phyloP scores from a whole-genome alignment of 2,797 vertebrate species.

The Iguana delicatissima region DNA sequence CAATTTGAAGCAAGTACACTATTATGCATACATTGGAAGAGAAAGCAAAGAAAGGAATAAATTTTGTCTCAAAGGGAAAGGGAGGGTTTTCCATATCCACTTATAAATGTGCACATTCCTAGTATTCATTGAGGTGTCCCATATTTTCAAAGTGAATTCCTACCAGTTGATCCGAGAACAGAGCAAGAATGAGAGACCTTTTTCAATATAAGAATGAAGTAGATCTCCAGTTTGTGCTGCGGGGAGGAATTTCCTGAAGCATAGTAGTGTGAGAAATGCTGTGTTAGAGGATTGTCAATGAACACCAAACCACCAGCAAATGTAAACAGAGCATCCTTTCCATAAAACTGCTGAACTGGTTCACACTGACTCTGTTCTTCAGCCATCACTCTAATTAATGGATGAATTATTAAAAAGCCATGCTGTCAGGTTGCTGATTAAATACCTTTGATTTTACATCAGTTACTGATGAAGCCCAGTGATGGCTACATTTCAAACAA shows the following conservation, averaged over 20 bases:
- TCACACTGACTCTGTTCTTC: constrained; percentile 50
- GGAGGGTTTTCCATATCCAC: no score
- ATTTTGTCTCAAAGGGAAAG: no score
- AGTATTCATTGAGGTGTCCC: background rate
- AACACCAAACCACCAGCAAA: constrained; percentile 17
- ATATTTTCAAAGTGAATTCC: background rate
- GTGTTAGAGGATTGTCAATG: background rate
- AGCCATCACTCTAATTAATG: constrained; percentile 59
- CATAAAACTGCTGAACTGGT: constrained; percentile 39
- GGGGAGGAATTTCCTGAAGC: background rate
- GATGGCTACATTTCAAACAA: constrained; percentile 52
- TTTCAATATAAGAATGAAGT: background rate
- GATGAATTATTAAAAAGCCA: constrained; percentile 54
- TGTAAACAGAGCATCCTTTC: constrained; percentile 1
- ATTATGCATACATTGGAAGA: background rate
- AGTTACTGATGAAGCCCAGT: constrained; percentile 45
- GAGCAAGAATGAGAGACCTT: background rate
- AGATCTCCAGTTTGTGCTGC: background rate
- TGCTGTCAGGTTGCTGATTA: constrained; percentile 45
- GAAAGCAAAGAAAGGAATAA: background rate
- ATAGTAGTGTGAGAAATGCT: background rate
- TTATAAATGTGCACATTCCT: background rate
- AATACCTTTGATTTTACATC: constrained; percentile 44
- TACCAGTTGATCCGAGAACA: background rate
- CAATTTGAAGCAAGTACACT: background rate